Evolutionary conservation across 2,888 invertebrate genomes (phyloP), one percentile per base, ranked within the genome.

Genomic region (Eupithecia insigniata): DNA sequence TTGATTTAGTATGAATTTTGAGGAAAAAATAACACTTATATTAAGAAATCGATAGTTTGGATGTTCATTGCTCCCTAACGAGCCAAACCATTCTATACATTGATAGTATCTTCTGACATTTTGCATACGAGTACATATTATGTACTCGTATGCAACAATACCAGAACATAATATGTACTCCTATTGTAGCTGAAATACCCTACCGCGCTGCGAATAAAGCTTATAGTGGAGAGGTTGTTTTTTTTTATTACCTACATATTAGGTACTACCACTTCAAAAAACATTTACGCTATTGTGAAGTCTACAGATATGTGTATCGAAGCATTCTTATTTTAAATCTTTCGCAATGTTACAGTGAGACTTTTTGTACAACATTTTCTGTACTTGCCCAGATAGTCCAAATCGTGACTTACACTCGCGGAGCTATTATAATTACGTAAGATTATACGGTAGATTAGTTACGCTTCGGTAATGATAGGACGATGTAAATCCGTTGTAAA

Each of bases 391-490:
- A 89, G 92, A 92, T 91, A 92, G 89, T 85, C 88, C 81, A 87
- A 89, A 87, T 92, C 93, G 93, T 93, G 93, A 93, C 93, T 90
- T 90, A 89, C 88, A 89, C 91, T 88, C 88, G 87, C 82, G 73
- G 80, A 81, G 84, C 84, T 88, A 90, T 93, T 93, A 92, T 93
- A 93, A 93, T 93, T 93, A 92, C 91, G 86, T 84, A 80, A 90
- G 92, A 92, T 92, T 89, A 92, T 86, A 87, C 80, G 81, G 77
- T 78, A 81, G 89, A 90, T 90, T 88, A 86, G 85, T 82, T 84
- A 83, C 83, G 85, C 86, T 82, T 82, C 85, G 82, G 87, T 91
- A 91, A 91, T 90, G 86, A 88, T 89, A 88, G 84, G 83, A 84
- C 81, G 79, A 78, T 83, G 82, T 82, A 80, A 81, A 82, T 81